phyloP scores from a whole-genome alignment of 2,113 vertebrate species.

The Heteronetta atricapilla region DNA sequence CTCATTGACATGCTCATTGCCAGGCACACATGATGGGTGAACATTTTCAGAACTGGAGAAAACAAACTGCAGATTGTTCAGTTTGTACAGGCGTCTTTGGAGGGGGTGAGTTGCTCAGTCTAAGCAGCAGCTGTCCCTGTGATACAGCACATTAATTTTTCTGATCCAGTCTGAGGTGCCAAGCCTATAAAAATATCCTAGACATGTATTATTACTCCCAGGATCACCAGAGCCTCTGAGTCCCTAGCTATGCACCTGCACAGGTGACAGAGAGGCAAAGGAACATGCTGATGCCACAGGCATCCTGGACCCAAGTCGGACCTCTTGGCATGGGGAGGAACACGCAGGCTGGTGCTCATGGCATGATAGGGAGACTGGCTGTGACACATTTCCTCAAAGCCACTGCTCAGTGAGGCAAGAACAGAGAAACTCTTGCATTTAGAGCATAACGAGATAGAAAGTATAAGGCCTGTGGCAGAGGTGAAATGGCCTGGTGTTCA shows the following conservation, averaged over 20 bases:
- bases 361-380: not conserved
- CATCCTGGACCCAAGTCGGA: not conserved
- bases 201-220: rapidly evolving
- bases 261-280: not conserved
- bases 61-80: not conserved
- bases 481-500: not conserved
- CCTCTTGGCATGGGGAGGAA: not conserved
- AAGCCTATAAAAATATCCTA: rapidly evolving
- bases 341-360: not conserved
- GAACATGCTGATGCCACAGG: not conserved
- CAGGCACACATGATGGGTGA: not conserved
- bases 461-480: not conserved
- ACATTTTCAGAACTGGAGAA: not conserved
- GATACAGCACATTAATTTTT: not conserved
- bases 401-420: not conserved
- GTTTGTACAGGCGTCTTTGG: not conserved
- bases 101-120: not conserved
- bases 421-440: not conserved
- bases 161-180: not conserved
- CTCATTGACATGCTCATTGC: not conserved
- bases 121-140: not conserved
- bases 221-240: not conserved
- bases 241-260: not conserved
- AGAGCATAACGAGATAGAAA: not conserved
- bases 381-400: not conserved